Evolutionary conservation across 1,140 invertebrate genomes (phyloP), one percentile per base, ranked within the genome.

Genomic region (Drosophila punjabiensis): DNA sequence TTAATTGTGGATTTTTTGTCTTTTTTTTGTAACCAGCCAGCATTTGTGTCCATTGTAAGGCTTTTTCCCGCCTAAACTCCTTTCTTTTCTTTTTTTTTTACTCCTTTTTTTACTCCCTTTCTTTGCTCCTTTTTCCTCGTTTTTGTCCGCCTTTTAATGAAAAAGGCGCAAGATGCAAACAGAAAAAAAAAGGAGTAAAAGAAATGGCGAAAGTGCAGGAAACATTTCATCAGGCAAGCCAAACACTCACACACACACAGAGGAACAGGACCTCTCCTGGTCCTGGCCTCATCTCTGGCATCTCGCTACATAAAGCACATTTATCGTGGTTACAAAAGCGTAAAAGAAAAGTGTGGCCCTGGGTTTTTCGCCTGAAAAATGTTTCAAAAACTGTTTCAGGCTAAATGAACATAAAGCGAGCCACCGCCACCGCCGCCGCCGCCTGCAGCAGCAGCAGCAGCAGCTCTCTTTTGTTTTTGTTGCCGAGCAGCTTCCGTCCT

Each of bases 311-410:
- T 89, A 90, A 89, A 89, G 86, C 86, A 90, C 86, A 89, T 89
- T 89, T 86, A 89, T 89, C 86, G 86, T 90, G 86, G 86, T 86
- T 89, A 89, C 82, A 89, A 89, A 89, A 86, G 86, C 86, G 86
- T 90, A 89, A 89, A 89, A 90, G 86, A 89, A 89, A 89, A 90
- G 81, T 89, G 85, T 82, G 86, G 85, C 85, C 69, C 82, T 79
- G 68, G 74, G 79, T 82, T 86, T 60, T 78, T 58, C 58, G 48
- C 37, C 74, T 89, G 81, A 90, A 89, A 89, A 89, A 89, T 89
- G 81, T 89, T 89, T 89, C 85, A 90, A 89, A 89, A 89, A 89
- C 85, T 89, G 86, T 89, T 89, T 85, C 86, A 79, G 86, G 85
- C 85, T 82, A 89, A 89, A 89, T 89, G 86, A 89, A 89, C 85